These are phyloP conservation scores for Sarcophaga subvicina DNA, from an alignment of 2,888 invertebrate genomes.

Conservation along the genomic window DNA sequence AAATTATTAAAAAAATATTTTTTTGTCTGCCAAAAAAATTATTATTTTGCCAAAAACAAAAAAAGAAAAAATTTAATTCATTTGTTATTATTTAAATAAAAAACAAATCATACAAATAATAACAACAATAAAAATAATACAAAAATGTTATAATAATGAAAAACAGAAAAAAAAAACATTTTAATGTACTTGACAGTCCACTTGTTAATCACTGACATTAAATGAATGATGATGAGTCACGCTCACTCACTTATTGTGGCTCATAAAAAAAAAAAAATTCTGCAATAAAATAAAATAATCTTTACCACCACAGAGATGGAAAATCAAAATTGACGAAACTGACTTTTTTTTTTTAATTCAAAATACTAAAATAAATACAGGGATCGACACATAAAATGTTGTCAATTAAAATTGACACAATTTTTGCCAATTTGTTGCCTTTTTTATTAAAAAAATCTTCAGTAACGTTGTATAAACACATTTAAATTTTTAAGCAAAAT, in stretches of 20 bases:
- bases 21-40: background rate
- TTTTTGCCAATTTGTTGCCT: too few species aligned
- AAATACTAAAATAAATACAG: too few species aligned
- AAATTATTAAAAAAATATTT: background rate
- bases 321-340: too few species aligned
- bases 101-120: background rate
- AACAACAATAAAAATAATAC: background rate
- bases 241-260: background rate
- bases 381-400: too few species aligned
- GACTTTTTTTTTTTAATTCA: too few species aligned
- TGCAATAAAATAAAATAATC: background rate
- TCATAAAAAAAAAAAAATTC: slow-evolving; percentile 15
- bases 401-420: too few species aligned
- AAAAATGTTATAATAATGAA: background rate
- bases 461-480: too few species aligned
- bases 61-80: too few species aligned
- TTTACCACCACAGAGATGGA: background rate
- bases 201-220: slow-evolving; percentile 32
- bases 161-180: slow-evolving; percentile 17
- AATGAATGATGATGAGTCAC: slow-evolving; percentile 20
- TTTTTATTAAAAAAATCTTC: too few species aligned
- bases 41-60: background rate
- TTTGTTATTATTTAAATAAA: background rate
- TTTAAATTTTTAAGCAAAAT: too few species aligned
- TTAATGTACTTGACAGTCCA: slow-evolving; percentile 50